Conservation (phyloP, 2,113 vertebrate genomes). For the Xenopus laevis region DNA sequence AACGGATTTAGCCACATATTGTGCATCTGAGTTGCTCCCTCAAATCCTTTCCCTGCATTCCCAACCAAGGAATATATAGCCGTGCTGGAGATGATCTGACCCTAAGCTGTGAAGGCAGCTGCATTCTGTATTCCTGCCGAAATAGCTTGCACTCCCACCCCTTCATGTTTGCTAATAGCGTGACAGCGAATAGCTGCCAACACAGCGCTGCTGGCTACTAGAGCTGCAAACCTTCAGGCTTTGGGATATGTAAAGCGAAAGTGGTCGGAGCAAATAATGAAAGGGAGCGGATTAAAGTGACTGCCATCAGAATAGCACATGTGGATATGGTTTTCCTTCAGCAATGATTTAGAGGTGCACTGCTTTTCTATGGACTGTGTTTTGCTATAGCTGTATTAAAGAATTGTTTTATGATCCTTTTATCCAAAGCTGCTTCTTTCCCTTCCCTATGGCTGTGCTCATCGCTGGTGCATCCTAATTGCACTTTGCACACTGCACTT, state of each 20-base stretch:
- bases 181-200: constrained; percentile 12
- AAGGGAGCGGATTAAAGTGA: background rate
- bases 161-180: constrained; percentile 16
- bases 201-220: constrained; percentile 4
- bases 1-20: no score
- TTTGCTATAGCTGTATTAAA: no score
- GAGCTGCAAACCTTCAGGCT: constrained; percentile 23
- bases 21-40: constrained; percentile 1
- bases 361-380: no score
- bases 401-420: no score
- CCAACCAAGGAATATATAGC: constrained; percentile 1
- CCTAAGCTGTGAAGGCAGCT: constrained; percentile 28
- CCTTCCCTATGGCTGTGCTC: no score
- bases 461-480: no score
- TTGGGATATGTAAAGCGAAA: constrained; percentile 22
- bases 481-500: no score
- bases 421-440: no score
- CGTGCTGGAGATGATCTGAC: constrained; percentile 12
- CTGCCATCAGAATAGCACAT: no score
- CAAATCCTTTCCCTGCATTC: constrained; percentile 15
- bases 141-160: constrained; percentile 5
- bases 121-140: constrained; percentile 18
- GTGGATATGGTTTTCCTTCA: no score
- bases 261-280: background rate
- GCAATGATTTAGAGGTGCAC: no score